phyloP scores from a whole-genome alignment of 2,113 vertebrate genomes.

The Prionailurus bengalensis region DNA sequence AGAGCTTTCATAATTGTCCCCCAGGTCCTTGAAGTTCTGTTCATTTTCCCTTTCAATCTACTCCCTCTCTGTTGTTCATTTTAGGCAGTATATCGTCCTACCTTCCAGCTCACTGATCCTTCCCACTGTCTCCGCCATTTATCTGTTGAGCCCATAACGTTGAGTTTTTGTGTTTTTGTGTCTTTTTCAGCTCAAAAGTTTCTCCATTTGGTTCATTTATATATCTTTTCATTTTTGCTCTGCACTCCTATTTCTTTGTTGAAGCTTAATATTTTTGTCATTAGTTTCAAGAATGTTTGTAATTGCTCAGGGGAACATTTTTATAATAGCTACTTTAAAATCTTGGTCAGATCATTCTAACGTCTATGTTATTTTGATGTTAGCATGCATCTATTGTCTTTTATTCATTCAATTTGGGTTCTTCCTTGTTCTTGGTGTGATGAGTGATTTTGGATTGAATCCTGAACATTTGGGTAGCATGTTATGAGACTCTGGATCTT shows the following conservation, averaged over 20 bases:
- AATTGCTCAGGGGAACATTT: neutral
- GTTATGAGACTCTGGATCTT: neutral
- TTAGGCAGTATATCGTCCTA: neutral
- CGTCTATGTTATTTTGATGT: neutral
- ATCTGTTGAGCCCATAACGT: neutral
- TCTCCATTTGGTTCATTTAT: neutral
- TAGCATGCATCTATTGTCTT: neutral
- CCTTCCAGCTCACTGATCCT: neutral
- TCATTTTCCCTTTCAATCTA: neutral
- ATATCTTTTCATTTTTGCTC: neutral
- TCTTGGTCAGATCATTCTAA: neutral
- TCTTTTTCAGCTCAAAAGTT: constrained; percentile 9
- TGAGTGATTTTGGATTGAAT: neutral
- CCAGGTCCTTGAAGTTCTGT: neutral
- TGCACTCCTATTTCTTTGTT: neutral
- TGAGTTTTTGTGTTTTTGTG: neutral
- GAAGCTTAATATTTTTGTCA: neutral
- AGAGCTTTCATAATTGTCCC: neutral
- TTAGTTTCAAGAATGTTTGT: neutral
- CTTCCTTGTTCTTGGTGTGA: neutral
- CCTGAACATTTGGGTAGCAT: neutral
- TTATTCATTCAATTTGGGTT: neutral
- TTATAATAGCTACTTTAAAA: neutral
- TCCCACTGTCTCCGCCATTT: neutral
- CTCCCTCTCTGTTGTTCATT: neutral